Base-by-base conservation (phyloP, 2,888 invertebrate genomes). In the Allygus modestus region DNA sequence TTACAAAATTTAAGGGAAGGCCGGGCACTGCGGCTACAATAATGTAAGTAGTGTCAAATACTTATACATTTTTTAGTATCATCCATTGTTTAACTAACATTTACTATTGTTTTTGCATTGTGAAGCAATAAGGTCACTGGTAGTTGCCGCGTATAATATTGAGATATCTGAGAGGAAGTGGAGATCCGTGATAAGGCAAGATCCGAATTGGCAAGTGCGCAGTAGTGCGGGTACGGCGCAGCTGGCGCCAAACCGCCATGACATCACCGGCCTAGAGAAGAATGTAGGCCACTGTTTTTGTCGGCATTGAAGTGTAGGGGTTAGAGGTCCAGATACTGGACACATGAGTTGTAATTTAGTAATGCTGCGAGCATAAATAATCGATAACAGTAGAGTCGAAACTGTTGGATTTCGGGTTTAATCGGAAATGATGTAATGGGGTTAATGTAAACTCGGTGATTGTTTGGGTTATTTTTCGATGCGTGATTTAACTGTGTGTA, bases 281-380 rank as follows among this genome's bases (percentile, higher is more conserved):
- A 65, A 65, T 65, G 65, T 65, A 65, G 65, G 65, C 65, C 65
- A 65, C 65, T 65, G 65, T 65, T 65, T 65, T 65, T 65, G 65
- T 17, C 65, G 65, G 65, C 65, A 65, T 65, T 65, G 65, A 65
- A 28, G 65, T 65, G 2, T 65, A 28, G 65, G 58, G 58, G 65
- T 65, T 65, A 65, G 12, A 65, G 65, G 65, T 65, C 12, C 23
- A 23, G 58, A 58, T 28, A 65, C 15, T 15, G 23, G 15, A 12
- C 1, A 5, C 4, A 26, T 58, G 17, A 31, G 26, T 65, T 65
- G 65, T 65, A 65, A 31, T 54, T 54, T 23, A n/a, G 20, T 54
- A 1, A 54, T 65, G 65, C 1, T 12, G 26, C n/a, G 26, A 31
- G 12, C 65, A 65, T 17, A 28, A 28, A 58, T 0, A 54, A 28